Percentiles rank a stretch among this genome's conserved stretches.
Conservation (phyloP, 2,797 vertebrate genomes). For the Poeciliopsis presidionis region DNA sequence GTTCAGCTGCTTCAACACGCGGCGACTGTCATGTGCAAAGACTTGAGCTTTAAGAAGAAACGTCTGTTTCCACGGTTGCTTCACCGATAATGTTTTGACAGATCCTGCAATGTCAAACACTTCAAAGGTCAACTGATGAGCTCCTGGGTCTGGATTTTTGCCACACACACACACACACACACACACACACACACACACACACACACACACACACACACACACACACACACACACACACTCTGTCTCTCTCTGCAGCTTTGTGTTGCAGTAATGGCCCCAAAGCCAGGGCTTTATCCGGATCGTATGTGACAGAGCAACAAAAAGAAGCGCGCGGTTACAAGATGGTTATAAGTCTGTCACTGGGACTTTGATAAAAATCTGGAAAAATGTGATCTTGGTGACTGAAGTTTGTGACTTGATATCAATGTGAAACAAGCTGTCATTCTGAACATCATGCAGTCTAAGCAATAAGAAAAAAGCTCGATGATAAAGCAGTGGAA, state of each 20-base stretch:
- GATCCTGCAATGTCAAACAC: neutral
- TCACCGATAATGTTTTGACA: neutral
- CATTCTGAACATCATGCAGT: too few relatives aligned
- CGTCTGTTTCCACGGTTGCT: neutral
- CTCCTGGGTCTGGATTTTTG: neutral
- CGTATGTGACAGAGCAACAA: neutral
- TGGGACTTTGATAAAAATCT: neutral
- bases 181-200: too few relatives aligned
- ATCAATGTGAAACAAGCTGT: neutral
- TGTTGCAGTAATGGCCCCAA: neutral
- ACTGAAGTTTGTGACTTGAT: neutral
- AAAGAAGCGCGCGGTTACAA: neutral
- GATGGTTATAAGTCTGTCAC: neutral
- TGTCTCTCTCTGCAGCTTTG: neutral
- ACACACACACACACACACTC: neutral
- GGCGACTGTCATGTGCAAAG: constrained; percentile 14
- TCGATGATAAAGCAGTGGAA: neutral
- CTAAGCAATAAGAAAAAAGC: neutral
- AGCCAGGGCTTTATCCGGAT: neutral
- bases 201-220: too few relatives aligned
- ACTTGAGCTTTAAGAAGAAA: neutral
- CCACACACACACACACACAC: neutral
- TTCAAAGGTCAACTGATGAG: constrained; percentile 37
- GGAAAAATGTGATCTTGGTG: neutral
- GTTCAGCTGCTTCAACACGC: neutral